phyloP scores from a whole-genome alignment of 2,113 vertebrate genomes.

The Cichladusa arquata region DNA sequence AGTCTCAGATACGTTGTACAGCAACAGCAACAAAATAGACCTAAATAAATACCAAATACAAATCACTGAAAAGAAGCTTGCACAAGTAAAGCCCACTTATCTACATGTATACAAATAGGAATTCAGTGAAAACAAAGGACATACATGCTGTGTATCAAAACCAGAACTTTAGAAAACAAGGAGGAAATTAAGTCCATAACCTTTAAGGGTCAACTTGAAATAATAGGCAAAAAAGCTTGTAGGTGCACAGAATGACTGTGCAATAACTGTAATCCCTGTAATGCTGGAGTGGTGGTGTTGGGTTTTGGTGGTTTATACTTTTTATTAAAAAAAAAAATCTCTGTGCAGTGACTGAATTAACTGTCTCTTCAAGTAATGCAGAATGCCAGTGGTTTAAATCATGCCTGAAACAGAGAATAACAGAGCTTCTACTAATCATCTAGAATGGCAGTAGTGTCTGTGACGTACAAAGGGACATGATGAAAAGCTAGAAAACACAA shows the following conservation, averaged over 20 bases:
- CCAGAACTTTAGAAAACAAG: neutral
- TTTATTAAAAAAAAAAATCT: neutral
- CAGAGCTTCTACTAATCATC: neutral
- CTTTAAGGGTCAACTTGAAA: neutral
- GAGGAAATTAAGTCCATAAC: neutral
- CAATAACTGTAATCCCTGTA: neutral
- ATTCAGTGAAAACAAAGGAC: neutral
- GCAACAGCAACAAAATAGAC: neutral
- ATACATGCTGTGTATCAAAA: neutral
- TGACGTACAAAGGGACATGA: slow-evolving; percentile 22
- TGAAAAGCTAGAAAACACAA: slow-evolving; percentile 29
- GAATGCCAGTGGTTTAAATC: neutral
- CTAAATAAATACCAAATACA: neutral
- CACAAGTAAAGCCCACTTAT: neutral
- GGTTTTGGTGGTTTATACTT: neutral
- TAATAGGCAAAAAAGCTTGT: neutral
- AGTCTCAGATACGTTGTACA: neutral
- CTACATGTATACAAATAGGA: neutral
- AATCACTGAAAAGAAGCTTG: neutral
- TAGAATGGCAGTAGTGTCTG: slow-evolving; percentile 31
- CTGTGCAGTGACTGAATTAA: neutral
- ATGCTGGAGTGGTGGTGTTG: neutral
- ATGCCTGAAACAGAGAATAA: neutral
- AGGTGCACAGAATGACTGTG: neutral
- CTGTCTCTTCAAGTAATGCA: neutral